Conservation (phyloP, 2,797 vertebrate genomes). For the Garrulus glandarius region DNA sequence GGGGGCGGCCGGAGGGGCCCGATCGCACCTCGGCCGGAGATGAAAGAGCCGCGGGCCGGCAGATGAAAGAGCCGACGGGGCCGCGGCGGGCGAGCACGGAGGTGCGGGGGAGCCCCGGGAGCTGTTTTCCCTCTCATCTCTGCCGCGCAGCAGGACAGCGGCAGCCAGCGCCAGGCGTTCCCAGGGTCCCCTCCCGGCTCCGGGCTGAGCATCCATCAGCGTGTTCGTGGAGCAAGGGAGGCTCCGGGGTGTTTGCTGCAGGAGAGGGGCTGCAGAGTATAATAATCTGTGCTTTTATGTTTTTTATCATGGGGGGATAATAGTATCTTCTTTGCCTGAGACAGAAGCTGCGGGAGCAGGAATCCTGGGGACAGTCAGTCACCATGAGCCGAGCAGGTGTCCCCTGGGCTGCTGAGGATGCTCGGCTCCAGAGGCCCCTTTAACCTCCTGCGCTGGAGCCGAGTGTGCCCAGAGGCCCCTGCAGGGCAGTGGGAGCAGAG, state of each 20-base stretch:
- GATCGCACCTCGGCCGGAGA: neutral
- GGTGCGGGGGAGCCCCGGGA: neutral
- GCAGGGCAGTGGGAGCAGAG: neutral
- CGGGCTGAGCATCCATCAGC: rapidly evolving
- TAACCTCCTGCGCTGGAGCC: neutral
- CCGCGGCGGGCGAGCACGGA: neutral
- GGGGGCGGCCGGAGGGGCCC: neutral
- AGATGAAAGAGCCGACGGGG: slow-evolving; percentile 36
- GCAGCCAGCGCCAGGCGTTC: neutral
- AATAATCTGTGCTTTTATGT: neutral
- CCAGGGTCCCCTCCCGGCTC: neutral
- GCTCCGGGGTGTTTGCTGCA: neutral
- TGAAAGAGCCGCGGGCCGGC: slow-evolving; percentile 7
- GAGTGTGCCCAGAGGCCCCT: neutral
- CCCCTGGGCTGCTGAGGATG: neutral
- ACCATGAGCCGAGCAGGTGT: rapidly evolving
- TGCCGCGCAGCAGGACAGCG: neutral
- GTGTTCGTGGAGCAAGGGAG: rapidly evolving
- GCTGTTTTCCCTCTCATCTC: neutral
- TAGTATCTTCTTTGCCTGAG: neutral
- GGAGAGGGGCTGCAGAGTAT: neutral
- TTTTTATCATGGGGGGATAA: neutral
- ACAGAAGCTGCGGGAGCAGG: neutral
- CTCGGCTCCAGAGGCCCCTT: neutral
- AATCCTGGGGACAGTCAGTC: neutral